These are phyloP conservation scores for Creontiades dilutus DNA, from an alignment of 2,888 invertebrate genomes.

Conservation along the genomic window DNA sequence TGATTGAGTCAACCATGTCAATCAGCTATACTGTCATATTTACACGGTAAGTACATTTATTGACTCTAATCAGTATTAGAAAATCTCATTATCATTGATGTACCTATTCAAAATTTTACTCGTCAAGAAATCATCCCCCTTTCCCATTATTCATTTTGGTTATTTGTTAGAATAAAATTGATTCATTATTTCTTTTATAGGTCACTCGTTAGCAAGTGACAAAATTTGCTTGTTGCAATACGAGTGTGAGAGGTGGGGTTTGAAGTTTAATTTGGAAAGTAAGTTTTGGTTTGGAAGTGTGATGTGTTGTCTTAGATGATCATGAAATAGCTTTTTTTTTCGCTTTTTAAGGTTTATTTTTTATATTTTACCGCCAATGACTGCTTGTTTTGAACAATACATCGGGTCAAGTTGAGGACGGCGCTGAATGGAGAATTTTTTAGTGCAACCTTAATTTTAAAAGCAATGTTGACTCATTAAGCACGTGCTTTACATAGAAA, in stretches of 20 bases:
- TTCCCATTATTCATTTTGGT: too few species aligned
- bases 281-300: constrained; percentile 77
- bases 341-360: not conserved
- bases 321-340: constrained; percentile 12
- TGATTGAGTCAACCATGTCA: too few species aligned
- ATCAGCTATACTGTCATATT: too few species aligned
- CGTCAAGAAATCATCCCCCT: too few species aligned
- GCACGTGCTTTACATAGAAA: too few species aligned
- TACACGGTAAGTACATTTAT: not conserved
- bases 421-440: too few species aligned
- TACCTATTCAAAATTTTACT: not conserved
- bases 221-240: constrained; percentile 83
- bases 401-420: too few species aligned
- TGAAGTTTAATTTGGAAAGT: constrained; percentile 90
- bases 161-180: not conserved
- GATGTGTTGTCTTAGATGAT: not conserved
- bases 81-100: not conserved
- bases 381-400: too few species aligned
- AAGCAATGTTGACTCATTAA: too few species aligned
- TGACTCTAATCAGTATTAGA: not conserved
- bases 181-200: constrained; percentile 80
- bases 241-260: constrained; percentile 93
- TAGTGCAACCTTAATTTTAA: too few species aligned
- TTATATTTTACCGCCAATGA: not conserved
- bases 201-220: constrained; percentile 92